Evolutionary conservation across 2,113 vertebrate species (phyloP).

Genomic region (Australoheros scitulus): DNA sequence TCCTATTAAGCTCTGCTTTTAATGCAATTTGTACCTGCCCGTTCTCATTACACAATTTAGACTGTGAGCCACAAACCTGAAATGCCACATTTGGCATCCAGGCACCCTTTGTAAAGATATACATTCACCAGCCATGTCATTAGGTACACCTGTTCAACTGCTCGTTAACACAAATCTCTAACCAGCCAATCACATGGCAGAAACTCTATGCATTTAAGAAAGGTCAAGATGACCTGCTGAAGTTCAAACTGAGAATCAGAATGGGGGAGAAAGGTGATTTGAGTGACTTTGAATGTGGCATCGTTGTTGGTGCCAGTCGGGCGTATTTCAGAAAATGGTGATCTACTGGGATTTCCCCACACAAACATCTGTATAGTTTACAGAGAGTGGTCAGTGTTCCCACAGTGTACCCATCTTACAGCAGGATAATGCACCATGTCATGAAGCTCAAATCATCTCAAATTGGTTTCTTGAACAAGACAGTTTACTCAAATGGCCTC

Average conservation of each 20-base stretch:
- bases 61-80: not conserved
- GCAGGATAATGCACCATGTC: not conserved
- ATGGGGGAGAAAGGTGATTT: too few relatives aligned
- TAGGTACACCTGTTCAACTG: not conserved
- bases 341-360: not conserved
- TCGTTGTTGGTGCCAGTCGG: too few relatives aligned
- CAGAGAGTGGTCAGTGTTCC: not conserved
- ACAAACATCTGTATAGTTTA: not conserved
- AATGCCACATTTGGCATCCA: not conserved
- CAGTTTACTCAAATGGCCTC: not conserved
- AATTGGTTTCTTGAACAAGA: not conserved
- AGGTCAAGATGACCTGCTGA: too few relatives aligned
- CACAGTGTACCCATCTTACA: not conserved
- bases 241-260: too few relatives aligned
- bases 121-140: not conserved
- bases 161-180: too few relatives aligned
- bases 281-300: too few relatives aligned
- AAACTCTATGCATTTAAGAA: too few relatives aligned
- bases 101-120: not conserved
- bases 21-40: too few relatives aligned
- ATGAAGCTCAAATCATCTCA: not conserved
- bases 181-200: too few relatives aligned
- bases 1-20: too few relatives aligned
- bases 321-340: too few relatives aligned
- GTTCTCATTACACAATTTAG: not conserved